Evolutionary conservation across 2,888 invertebrate genomes (phyloP), one percentile per base, ranked within the genome.

Genomic region (Calameuta filiformis): DNA sequence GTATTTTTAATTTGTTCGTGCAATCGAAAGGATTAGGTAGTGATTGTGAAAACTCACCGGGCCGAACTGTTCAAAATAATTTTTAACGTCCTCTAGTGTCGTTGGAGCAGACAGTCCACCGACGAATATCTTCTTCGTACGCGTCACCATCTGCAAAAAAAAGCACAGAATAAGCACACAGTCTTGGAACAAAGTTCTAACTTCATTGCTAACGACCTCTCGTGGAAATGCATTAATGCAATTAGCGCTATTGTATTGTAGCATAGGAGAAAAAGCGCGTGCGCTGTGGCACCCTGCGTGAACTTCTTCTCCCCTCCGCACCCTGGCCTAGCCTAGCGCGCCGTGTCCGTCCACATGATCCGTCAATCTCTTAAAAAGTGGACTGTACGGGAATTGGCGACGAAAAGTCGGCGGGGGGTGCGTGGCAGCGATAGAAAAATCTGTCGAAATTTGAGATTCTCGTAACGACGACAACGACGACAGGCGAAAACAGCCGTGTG

Each of bases 81-180:
- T 98, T 95, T 99, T 99, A 92, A 99, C 98, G 93, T 99, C 99
- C 94, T 99, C 99, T 92, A 99, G 95, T 92, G 99, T 99, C 92
- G 99, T 99, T 92, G 98, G 98, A 92, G 99, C 99, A 91, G 99
- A 99, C 91, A 99, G 95, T 92, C 99, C 99, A 90, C 99, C 99
- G 92, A 99, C 99, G 94, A 99, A 99, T 94, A 99, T 99, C 95
- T 99, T 99, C 96, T 99, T 99, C 94, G 99, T 99, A 95, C 98
- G 97, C 94, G 99, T 99, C 93, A 99, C 98, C 98, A 99, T 98
- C 99, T 99, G 95, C 4, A 95, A 95, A 84, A 90, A 90, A 91
- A 88, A 84, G 85, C 82, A 82, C 86, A 82, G 79, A 83, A 82
- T 74, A 35, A 35, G 35, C 4, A 40, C 4, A 40, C 4, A 12